A percentile compares a stretch with the other conserved stretches of the same genome.
Evolutionary conservation across 2,888 invertebrate species (phyloP).

Genomic region (Microctonus hyperodae): DNA sequence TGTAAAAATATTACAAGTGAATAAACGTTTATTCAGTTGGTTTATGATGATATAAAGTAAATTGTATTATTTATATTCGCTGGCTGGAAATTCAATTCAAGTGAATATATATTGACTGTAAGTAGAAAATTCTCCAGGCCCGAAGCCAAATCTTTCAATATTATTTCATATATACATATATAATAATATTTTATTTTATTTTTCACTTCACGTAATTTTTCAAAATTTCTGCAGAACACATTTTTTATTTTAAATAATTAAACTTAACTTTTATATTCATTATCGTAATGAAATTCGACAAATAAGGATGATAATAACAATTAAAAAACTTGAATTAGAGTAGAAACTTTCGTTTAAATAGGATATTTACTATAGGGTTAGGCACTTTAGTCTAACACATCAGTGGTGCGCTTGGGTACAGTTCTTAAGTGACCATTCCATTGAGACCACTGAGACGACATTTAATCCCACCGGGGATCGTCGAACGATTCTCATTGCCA

Average conservation of each 20-base stretch:
- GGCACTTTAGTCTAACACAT: background rate
- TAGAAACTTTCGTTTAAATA: too few species aligned
- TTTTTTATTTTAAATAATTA: too few species aligned
- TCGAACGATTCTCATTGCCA: slow-evolving; percentile 27
- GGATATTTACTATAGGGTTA: background rate
- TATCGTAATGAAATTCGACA: too few species aligned
- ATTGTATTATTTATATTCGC: background rate
- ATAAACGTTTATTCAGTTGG: background rate
- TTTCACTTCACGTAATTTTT: background rate
- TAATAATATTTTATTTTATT: background rate
- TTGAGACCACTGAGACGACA: slow-evolving; percentile 25
- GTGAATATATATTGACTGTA: background rate
- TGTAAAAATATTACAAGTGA: background rate
- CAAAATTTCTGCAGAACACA: background rate
- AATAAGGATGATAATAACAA: too few species aligned
- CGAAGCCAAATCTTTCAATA: background rate
- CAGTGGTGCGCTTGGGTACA: slow-evolving; percentile 17
- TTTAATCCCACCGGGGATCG: slow-evolving; percentile 29
- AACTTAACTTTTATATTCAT: background rate
- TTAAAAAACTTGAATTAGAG: too few species aligned
- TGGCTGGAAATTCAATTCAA: background rate
- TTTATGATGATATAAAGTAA: background rate
- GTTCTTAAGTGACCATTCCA: slow-evolving; percentile 28
- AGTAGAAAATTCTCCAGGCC: background rate
- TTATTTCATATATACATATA: background rate